These are phyloP conservation scores for Magallana ariakensis DNA, from an alignment of 1,140 invertebrate genomes.

Conservation along the genomic window DNA sequence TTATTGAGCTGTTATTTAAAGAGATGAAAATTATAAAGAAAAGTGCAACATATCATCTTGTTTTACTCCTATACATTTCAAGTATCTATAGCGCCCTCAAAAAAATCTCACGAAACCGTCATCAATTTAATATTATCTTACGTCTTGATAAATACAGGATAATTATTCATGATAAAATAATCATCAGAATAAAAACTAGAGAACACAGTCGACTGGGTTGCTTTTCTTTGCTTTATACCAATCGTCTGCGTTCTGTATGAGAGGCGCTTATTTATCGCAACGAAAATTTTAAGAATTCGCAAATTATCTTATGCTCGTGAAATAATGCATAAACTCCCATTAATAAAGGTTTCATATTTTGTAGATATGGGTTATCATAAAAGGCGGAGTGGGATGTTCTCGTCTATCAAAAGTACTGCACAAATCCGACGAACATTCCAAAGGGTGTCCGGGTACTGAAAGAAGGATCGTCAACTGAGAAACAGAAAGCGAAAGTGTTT, in stretches of 20 bases:
- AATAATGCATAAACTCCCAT: constrained; percentile 36
- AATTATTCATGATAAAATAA: too few species aligned
- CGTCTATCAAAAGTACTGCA: constrained; percentile 18
- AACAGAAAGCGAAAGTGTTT: background rate
- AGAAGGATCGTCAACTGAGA: background rate
- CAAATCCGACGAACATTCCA: background rate
- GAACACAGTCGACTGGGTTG: background rate
- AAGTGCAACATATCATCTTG: too few species aligned
- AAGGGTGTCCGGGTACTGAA: background rate
- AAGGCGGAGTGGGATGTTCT: constrained; percentile 1
- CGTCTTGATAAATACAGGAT: too few species aligned
- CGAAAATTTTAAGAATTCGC: constrained; percentile 22
- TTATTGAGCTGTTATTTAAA: too few species aligned
- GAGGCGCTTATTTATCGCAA: background rate
- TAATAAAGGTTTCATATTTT: constrained; percentile 39
- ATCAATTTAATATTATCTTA: too few species aligned
- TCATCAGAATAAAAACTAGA: too few species aligned
- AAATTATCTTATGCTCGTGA: constrained; percentile 23
- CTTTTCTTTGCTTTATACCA: background rate
- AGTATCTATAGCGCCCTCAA: too few species aligned
- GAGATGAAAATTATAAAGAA: too few species aligned
- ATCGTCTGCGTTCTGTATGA: background rate
- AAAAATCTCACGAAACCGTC: too few species aligned
- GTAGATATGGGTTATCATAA: background rate
- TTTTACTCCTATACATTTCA: too few species aligned